Evolutionary conservation across 2,797 vertebrate species (phyloP).

Genomic region (Mormyrops boulengeri): DNA sequence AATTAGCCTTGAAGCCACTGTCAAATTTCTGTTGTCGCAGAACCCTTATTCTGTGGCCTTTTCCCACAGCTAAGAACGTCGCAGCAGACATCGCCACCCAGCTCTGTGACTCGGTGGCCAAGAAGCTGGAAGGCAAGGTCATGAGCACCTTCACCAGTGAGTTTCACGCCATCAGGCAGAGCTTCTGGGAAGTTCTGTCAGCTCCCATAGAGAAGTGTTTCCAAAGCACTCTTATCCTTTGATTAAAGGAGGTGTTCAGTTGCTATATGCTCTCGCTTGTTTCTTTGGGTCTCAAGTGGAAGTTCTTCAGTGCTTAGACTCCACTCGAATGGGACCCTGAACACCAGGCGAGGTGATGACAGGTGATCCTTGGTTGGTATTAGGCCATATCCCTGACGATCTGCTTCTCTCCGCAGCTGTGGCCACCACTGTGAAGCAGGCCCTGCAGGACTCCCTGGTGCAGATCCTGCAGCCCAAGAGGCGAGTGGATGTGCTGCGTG

Average conservation of each 20-base stretch:
- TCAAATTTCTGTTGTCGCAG: neutral
- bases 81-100: slow-evolving; percentile 87
- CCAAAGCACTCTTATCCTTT: neutral
- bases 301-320: neutral
- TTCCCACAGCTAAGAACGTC: slow-evolving; percentile 85
- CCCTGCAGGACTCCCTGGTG: slow-evolving; percentile 91
- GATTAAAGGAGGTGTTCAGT: neutral
- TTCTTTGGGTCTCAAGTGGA: neutral
- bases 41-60: neutral
- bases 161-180: slow-evolving; percentile 39
- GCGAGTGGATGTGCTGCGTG: slow-evolving; percentile 85
- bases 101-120: slow-evolving; percentile 93
- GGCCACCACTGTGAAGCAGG: slow-evolving; percentile 91
- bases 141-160: slow-evolving; percentile 99
- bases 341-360: neutral
- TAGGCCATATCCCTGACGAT: neutral
- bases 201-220: neutral
- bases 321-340: neutral
- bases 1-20: neutral
- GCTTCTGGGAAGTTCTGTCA: neutral
- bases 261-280: neutral
- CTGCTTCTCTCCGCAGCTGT: slow-evolving; percentile 60
- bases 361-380: neutral
- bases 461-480: slow-evolving; percentile 97
- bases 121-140: slow-evolving; percentile 96